Percentiles rank a stretch among this genome's conserved stretches.
phyloP scores from a whole-genome alignment of 1,140 invertebrate genomes.

The Neodiprion virginianus region DNA sequence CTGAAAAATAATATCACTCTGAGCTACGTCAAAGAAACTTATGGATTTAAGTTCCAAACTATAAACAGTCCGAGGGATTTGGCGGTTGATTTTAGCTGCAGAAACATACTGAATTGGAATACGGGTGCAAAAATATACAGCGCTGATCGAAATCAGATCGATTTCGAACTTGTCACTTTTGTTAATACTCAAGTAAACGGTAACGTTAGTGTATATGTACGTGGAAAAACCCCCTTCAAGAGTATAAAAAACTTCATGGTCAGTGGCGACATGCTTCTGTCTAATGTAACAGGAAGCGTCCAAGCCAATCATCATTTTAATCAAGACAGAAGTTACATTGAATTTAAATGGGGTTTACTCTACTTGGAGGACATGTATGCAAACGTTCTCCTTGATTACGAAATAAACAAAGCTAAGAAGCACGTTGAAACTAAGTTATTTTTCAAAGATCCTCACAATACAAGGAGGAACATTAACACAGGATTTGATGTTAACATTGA shows the following conservation, averaged over 20 bases:
- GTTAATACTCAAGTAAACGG: constrained; percentile 50
- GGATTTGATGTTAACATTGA: constrained; percentile 66
- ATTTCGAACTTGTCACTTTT: constrained; percentile 39
- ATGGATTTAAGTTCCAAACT: constrained; percentile 29
- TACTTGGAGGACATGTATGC: constrained; percentile 47
- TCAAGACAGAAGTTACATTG: constrained; percentile 30
- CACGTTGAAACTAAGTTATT: constrained; percentile 59
- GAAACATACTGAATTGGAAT: constrained; percentile 53
- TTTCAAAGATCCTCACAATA: constrained; percentile 62
- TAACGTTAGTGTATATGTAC: constrained; percentile 44
- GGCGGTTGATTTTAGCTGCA: constrained; percentile 33
- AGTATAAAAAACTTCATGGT: constrained; percentile 41
- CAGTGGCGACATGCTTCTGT: constrained; percentile 42
- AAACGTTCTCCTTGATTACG: constrained; percentile 30
- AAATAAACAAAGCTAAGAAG: constrained; percentile 51
- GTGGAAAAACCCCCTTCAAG: constrained; percentile 40
- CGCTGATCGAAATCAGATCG: background rate
- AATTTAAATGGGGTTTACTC: constrained; percentile 41
- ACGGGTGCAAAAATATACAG: constrained; percentile 13
- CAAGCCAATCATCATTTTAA: constrained; percentile 42
- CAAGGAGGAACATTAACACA: constrained; percentile 56
- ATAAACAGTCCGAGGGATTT: constrained; percentile 32
- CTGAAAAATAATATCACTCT: constrained; percentile 25
- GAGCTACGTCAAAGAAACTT: constrained; percentile 35
- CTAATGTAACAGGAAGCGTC: constrained; percentile 37